These are phyloP conservation scores for Brachionus koreanus DNA, from an alignment of 1,140 invertebrate species.

Conservation along the genomic window DNA sequence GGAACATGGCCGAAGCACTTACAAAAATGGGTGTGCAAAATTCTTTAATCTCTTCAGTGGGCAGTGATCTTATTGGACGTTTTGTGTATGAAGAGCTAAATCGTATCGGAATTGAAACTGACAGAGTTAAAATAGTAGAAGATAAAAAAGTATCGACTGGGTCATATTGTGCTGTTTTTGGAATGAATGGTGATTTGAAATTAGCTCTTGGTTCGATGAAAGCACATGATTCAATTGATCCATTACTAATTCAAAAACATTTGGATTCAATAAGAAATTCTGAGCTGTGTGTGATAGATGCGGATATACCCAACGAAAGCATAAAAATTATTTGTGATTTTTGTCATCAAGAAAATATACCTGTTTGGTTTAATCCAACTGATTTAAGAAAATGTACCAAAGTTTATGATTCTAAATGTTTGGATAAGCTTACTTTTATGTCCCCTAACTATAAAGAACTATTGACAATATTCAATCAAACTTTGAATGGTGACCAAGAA, in stretches of 20 bases:
- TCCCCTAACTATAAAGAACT: conserved; percentile 41
- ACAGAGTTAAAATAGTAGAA: conserved; percentile 51
- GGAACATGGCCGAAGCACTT: conserved; percentile 83
- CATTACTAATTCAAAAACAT: conserved; percentile 58
- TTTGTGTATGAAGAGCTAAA: conserved; percentile 54
- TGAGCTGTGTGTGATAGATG: conserved; percentile 28
- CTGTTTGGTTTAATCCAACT: conserved; percentile 41
- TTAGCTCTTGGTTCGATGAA: conserved; percentile 78
- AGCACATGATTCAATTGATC: conserved; percentile 69
- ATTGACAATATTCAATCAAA: neutral
- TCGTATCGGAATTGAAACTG: conserved; percentile 58
- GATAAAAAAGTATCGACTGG: conserved; percentile 63
- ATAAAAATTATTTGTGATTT: conserved; percentile 25
- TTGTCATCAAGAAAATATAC: conserved; percentile 30
- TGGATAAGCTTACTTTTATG: conserved; percentile 30
- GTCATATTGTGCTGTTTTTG: conserved; percentile 71
- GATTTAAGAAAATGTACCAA: conserved; percentile 39
- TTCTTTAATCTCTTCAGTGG: conserved; percentile 71
- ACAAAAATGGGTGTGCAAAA: conserved; percentile 65
- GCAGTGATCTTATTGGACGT: conserved; percentile 65
- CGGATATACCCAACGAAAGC: conserved; percentile 32
- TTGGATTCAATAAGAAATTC: neutral
- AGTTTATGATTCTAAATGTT: neutral
- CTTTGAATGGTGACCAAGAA: neutral
- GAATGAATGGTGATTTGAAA: conserved; percentile 69